These are phyloP conservation scores for Rhorus exstirpatorius DNA, from an alignment of 2,888 invertebrate species.

Conservation along the genomic window DNA sequence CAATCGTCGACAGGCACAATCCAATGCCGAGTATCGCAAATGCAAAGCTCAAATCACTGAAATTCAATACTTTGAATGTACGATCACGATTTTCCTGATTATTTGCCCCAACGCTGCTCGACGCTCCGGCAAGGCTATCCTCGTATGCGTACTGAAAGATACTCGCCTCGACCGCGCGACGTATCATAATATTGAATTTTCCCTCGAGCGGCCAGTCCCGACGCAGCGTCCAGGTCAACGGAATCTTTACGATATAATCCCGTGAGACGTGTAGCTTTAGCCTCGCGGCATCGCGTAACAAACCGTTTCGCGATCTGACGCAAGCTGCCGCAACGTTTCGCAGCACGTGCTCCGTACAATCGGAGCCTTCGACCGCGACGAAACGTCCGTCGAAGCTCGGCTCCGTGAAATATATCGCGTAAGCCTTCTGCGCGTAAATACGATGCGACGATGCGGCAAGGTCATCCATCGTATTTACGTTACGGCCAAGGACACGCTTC, in stretches of 20 bases:
- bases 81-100: neutral
- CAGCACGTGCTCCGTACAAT: slow-evolving; percentile 27
- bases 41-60: slow-evolving; percentile 22
- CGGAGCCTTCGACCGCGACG: neutral
- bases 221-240: neutral
- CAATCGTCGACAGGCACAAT: neutral
- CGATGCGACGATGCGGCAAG: slow-evolving; percentile 9
- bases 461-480: slow-evolving; percentile 4
- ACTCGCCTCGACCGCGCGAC: neutral
- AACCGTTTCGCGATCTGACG: neutral
- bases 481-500: neutral
- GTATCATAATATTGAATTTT: neutral
- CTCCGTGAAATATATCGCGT: neutral
- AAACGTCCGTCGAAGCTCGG: slow-evolving; percentile 4
- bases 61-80: neutral
- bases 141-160: neutral
- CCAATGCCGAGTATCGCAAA: slow-evolving; percentile 36
- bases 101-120: neutral
- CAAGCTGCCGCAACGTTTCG: slow-evolving; percentile 10
- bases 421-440: neutral
- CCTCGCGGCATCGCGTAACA: neutral
- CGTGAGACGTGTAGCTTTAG: slow-evolving; percentile 6
- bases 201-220: slow-evolving; percentile 37
- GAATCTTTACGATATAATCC: neutral
- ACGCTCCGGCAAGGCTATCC: too few species aligned